phyloP scores from a whole-genome alignment of 2,113 vertebrate species.

The Clarias gariepinus region DNA sequence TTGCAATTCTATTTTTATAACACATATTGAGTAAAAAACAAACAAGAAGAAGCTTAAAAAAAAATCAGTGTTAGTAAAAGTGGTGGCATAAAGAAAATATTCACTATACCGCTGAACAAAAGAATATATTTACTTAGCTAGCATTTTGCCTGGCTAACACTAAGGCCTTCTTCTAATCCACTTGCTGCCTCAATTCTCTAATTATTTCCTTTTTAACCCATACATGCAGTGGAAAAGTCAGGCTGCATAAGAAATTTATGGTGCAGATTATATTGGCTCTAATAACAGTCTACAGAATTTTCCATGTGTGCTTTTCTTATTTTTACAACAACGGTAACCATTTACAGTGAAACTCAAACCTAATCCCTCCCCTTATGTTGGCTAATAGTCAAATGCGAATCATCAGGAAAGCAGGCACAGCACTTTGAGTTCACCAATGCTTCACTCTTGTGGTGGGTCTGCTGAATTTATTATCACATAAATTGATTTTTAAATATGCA shows the following conservation, averaged over 20 bases:
- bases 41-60: not conserved
- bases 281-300: conserved; percentile 52
- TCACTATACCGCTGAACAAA: not conserved
- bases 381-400: conserved; percentile 49
- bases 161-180: conserved; percentile 25
- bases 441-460: conserved; percentile 71
- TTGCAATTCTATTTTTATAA: not conserved
- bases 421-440: conserved; percentile 65
- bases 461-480: conserved; percentile 72
- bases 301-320: conserved; percentile 55
- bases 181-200: conserved; percentile 11
- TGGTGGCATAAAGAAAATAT: not conserved
- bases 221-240: conserved; percentile 44
- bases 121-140: not conserved
- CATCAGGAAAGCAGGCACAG: conserved; percentile 43
- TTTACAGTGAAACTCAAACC: conserved; percentile 46
- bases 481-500: conserved; percentile 74
- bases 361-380: conserved; percentile 50
- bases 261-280: conserved; percentile 37
- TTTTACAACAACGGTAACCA: conserved; percentile 59
- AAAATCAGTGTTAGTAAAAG: not conserved
- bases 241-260: conserved; percentile 39
- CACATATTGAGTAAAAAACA: not conserved
- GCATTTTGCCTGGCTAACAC: not conserved
- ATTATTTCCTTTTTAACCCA: conserved; percentile 39